Evolutionary conservation across 2,797 vertebrate genomes (phyloP), one percentile per base, ranked within the genome.

Genomic region (Brachymystax lenok): DNA sequence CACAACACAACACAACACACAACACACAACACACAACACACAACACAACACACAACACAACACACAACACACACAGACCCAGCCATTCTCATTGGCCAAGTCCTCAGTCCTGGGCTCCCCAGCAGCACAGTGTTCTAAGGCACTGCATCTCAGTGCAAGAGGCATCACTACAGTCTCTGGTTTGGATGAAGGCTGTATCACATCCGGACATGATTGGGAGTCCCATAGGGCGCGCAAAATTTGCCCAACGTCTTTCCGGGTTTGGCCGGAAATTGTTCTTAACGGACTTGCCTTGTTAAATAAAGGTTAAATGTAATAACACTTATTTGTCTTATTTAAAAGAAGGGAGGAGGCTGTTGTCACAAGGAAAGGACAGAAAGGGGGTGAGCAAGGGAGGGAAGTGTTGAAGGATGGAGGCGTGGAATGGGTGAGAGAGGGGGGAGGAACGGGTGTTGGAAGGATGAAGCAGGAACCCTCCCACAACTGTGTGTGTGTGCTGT

Each of bases 401-500:
- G 79, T 85, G 85, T 88, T 86, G 16, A 78, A 78, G 73, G 88
- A 90, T 88, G 88, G 87, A 85, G 91, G 73, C 75, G 64, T 56
- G 75, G 81, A 77, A 76, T 70, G 74, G 69, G 87, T 84, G 81
- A 82, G 75, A 81, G 79, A 79, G 83, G 73, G 69, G 79, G 84
- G 84, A 75, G 80, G 76, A 82, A 69, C 79, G 67, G 69, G 30
- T 33, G 84, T 84, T 78, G 85, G 84, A 84, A 88, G 90, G 84
- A 83, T 85, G 85, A 89, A 89, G 92, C 86, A 76, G 87, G 86
- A 93, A 91, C 91, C 91, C 92, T 91, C 92, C 91, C 90, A 90
- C 84, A 73, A 90, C 86, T 90, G 85, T 89, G 86, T 77, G 82
- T 77, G 63, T 74, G 71, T 78, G 72, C 71, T 61, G 72, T 82